Evolutionary conservation across 2,888 invertebrate genomes (phyloP).

Genomic region (Aphidius colemani): DNA sequence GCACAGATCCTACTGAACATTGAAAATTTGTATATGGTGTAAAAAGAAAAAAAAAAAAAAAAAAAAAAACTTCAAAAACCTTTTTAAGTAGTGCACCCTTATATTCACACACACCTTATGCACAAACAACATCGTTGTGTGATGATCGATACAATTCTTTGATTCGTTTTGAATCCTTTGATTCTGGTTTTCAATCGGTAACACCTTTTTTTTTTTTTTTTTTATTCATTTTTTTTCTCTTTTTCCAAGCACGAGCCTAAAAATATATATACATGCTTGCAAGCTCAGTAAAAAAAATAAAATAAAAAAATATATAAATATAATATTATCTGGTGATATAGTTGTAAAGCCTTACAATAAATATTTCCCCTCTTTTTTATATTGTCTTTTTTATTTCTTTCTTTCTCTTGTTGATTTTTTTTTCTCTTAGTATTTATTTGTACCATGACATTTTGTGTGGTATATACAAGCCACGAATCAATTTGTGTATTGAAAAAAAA

Average conservation of each 20-base stretch:
- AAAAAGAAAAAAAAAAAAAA: neutral
- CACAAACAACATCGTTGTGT: no score
- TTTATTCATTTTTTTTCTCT: neutral
- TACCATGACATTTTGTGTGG: slow-evolving; percentile 35
- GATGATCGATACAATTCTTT: slow-evolving; percentile 27
- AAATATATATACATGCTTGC: no score
- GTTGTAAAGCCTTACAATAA: no score
- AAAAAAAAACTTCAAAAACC: slow-evolving; percentile 22
- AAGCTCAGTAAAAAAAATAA: neutral
- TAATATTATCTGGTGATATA: slow-evolving; percentile 24
- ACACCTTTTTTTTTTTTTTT: slow-evolving; percentile 46
- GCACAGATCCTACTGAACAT: neutral
- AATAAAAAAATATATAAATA: slow-evolving; percentile 4
- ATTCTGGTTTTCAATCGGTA: slow-evolving; percentile 47
- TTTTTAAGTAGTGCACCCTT: slow-evolving; percentile 15
- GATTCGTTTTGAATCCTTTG: slow-evolving; percentile 37
- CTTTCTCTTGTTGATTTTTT: slow-evolving; percentile 26
- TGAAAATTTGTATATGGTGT: neutral
- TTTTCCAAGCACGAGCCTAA: slow-evolving; percentile 29
- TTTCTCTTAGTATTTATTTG: no score
- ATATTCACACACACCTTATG: slow-evolving; percentile 12
- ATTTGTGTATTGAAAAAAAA: slow-evolving; percentile 58
- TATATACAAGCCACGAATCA: slow-evolving; percentile 45
- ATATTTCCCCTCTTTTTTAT: slow-evolving; percentile 43
- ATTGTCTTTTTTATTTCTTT: slow-evolving; percentile 1